These are phyloP conservation scores for Caranx melampygus DNA, from an alignment of 2,113 vertebrate species.

Conservation along the genomic window DNA sequence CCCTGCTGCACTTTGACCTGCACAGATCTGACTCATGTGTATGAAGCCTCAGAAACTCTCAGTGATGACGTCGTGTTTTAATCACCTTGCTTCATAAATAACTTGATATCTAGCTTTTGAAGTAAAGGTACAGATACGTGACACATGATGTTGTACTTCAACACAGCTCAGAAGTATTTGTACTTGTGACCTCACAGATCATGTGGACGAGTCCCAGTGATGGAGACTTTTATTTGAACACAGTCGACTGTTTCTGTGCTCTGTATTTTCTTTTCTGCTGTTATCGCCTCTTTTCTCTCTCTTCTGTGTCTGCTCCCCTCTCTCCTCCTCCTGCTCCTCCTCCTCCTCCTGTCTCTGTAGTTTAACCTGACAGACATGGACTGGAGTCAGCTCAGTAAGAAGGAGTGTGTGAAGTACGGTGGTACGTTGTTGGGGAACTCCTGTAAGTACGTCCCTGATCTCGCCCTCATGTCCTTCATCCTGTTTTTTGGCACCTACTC, in stretches of 20 bases:
- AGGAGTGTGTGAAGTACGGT: conserved; percentile 91
- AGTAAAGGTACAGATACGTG: no score
- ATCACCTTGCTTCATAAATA: no score
- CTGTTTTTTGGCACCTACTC: conserved; percentile 98
- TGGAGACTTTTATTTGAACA: no score
- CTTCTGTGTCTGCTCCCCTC: background rate
- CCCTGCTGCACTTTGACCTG: no score
- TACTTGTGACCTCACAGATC: no score
- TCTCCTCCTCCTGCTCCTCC: background rate
- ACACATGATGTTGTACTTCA: no score
- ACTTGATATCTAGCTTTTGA: no score
- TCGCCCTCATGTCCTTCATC: conserved; percentile 99
- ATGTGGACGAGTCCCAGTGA: no score
- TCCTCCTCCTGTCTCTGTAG: conserved; percentile 50
- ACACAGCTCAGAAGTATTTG: no score
- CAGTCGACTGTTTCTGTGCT: background rate
- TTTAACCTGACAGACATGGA: conserved; percentile 93
- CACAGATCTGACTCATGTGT: background rate
- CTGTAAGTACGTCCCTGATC: conserved; percentile 94
- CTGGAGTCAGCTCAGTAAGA: conserved; percentile 95
- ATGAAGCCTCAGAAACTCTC: background rate
- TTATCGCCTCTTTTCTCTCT: conserved; percentile 57
- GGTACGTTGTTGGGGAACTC: conserved; percentile 90
- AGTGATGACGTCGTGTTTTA: background rate
- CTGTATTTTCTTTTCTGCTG: conserved; percentile 45